Evolutionary conservation across 2,797 vertebrate genomes (phyloP).

Genomic region (Takifugu rubripes): DNA sequence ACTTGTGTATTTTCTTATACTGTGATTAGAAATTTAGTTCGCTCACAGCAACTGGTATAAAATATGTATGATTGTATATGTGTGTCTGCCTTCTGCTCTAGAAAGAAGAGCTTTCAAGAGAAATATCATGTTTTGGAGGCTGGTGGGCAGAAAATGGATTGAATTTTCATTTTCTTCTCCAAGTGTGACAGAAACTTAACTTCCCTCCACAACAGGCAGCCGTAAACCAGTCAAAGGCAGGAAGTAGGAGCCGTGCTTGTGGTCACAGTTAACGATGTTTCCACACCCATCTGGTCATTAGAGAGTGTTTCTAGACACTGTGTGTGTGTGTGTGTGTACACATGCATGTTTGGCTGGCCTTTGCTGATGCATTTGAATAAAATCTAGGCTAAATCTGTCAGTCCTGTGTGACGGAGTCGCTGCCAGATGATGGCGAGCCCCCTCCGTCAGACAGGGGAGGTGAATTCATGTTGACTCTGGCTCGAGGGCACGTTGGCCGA

Average conservation of each 20-base stretch:
- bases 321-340: background rate
- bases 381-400: slow-evolving; percentile 14
- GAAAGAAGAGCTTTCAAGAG: too few species aligned
- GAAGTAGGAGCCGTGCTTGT: slow-evolving; percentile 2
- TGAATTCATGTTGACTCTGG: slow-evolving; percentile 12
- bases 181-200: slow-evolving; percentile 19
- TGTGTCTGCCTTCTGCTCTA: too few species aligned
- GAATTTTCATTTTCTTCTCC: slow-evolving; percentile 26
- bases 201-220: slow-evolving; percentile 23
- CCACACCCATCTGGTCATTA: too few species aligned
- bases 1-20: too few species aligned
- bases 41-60: too few species aligned
- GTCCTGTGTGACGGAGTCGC: background rate
- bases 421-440: slow-evolving; percentile 3
- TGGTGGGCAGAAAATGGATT: too few species aligned
- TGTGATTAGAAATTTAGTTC: too few species aligned
- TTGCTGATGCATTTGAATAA: slow-evolving; percentile 9
- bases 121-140: too few species aligned
- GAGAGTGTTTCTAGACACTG: background rate
- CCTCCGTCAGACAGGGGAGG: slow-evolving; percentile 24
- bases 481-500: slow-evolving; percentile 11
- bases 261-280: slow-evolving; percentile 3
- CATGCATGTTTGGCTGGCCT: background rate
- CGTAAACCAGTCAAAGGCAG: slow-evolving; percentile 12
- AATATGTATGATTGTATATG: too few species aligned